Percentiles rank a stretch among this genome's conserved stretches.
These are phyloP conservation scores for Drosophila cardini DNA, from an alignment of 1,140 invertebrate species.

Conservation along the genomic window DNA sequence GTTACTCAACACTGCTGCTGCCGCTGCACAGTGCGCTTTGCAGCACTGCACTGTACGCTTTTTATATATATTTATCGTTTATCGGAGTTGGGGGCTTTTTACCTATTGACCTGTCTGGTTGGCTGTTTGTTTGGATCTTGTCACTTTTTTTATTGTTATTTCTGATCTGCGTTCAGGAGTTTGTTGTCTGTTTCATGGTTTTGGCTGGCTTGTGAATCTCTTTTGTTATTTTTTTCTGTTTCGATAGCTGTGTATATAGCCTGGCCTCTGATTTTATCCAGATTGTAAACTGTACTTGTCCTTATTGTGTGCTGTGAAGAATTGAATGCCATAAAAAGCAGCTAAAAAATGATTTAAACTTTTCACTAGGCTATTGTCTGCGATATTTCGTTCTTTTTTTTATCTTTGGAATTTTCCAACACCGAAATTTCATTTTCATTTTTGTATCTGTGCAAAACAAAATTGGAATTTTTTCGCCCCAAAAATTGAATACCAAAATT, in stretches of 20 bases:
- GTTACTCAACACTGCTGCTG: slow-evolving; percentile 35
- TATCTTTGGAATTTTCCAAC: slow-evolving; percentile 63
- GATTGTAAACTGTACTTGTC: slow-evolving; percentile 71
- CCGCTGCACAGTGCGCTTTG: slow-evolving; percentile 26
- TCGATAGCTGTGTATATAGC: slow-evolving; percentile 57
- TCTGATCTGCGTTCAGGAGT: slow-evolving; percentile 3
- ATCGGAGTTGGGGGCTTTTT: slow-evolving; percentile 41
- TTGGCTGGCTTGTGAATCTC: slow-evolving; percentile 29
- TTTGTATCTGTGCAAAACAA: slow-evolving; percentile 44
- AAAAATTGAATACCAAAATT: slow-evolving; percentile 36
- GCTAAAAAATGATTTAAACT: slow-evolving; percentile 51
- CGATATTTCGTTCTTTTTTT: slow-evolving; percentile 15
- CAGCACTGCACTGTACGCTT: slow-evolving; percentile 28
- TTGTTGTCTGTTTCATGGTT: slow-evolving; percentile 31
- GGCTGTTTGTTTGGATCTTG: slow-evolving; percentile 28
- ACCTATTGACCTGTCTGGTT: slow-evolving; percentile 42
- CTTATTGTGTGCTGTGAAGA: neutral
- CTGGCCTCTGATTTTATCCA: slow-evolving; percentile 38
- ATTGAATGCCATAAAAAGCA: slow-evolving; percentile 33
- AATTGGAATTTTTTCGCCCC: slow-evolving; percentile 49
- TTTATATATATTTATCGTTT: slow-evolving; percentile 3
- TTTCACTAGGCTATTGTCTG: slow-evolving; percentile 60
- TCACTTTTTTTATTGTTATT: slow-evolving; percentile 6
- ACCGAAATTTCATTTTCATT: slow-evolving; percentile 38
- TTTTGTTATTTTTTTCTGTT: slow-evolving; percentile 25